Evolutionary conservation across 2,797 vertebrate genomes (phyloP).

Genomic region (Melanotaenia boesemani): DNA sequence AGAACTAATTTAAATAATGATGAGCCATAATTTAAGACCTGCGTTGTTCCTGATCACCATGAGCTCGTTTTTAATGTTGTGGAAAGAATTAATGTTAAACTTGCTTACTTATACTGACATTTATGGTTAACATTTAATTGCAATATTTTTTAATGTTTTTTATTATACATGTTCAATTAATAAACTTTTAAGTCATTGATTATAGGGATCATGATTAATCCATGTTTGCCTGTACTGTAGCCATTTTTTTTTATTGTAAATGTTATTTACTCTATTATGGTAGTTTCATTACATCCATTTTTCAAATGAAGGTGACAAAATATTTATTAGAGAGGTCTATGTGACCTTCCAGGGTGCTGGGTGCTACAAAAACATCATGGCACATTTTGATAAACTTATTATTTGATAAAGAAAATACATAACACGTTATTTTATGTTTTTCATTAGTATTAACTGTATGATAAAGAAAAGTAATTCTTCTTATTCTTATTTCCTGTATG

Average conservation of each 20-base stretch:
- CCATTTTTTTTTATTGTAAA: too few species aligned
- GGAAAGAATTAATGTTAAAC: neutral
- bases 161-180: too few species aligned
- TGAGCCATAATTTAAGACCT: conserved; percentile 42
- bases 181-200: too few species aligned
- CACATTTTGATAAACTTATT: neutral
- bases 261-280: too few species aligned
- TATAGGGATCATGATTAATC: too few species aligned
- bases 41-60: conserved; percentile 28
- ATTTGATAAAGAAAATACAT: neutral
- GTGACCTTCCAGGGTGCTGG: too few species aligned
- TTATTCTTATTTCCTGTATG: conserved; percentile 52
- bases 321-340: too few species aligned
- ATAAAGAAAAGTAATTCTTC: conserved; percentile 31
- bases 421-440: neutral
- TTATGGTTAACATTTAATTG: neutral
- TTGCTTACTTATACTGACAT: neutral
- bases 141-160: neutral
- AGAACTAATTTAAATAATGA: conserved; percentile 74
- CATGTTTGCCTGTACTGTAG: too few species aligned
- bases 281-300: too few species aligned
- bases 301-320: too few species aligned
- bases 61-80: neutral
- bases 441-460: conserved; percentile 11
- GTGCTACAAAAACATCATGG: neutral